These are phyloP conservation scores for Drepanosiphum platanoidis DNA, from an alignment of 2,888 invertebrate species.

Conservation along the genomic window DNA sequence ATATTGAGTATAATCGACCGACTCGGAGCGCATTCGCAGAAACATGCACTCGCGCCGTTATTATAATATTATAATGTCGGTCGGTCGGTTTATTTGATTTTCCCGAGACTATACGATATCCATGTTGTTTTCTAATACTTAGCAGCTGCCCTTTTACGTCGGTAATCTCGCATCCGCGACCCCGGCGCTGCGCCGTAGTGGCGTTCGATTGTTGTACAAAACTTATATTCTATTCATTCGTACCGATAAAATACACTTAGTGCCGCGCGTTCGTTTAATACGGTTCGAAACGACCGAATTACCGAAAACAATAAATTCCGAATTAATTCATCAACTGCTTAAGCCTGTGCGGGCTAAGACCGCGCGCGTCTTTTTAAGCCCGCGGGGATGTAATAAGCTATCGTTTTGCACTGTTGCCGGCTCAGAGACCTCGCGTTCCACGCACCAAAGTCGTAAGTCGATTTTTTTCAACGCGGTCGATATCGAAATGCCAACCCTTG, in stretches of 20 bases:
- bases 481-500: background rate
- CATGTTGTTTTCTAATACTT: background rate
- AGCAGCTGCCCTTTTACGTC: background rate
- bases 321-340: background rate
- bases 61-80: no score
- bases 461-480: no score
- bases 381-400: background rate
- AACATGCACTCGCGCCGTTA: background rate
- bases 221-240: background rate
- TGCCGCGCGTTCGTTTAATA: background rate
- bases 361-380: background rate
- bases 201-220: background rate
- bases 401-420: background rate
- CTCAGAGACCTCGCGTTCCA: background rate
- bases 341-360: background rate
- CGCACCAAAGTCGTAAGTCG: background rate
- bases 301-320: slow-evolving; percentile 3
- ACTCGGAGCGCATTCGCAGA: no score
- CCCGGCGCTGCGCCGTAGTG: background rate
- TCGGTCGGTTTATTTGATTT: background rate
- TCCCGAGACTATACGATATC: background rate
- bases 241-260: background rate
- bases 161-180: background rate
- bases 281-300: background rate
- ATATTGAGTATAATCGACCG: background rate